phyloP scores from a whole-genome alignment of 2,888 invertebrate species.

The Poecilus cupreus region DNA sequence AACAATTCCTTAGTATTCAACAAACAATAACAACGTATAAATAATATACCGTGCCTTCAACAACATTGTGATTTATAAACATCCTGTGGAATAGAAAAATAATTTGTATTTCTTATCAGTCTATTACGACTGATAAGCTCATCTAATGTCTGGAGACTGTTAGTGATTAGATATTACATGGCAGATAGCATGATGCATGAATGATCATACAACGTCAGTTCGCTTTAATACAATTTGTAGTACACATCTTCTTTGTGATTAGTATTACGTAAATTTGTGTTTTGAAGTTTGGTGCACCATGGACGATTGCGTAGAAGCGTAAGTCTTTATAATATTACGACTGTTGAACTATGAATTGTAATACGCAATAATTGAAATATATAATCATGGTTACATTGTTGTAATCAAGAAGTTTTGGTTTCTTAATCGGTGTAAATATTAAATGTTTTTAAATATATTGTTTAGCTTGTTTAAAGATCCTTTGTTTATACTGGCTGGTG shows the following conservation, averaged over 20 bases:
- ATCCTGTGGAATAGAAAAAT: background rate
- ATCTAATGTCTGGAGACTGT: conserved; percentile 16
- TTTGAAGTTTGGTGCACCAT: background rate
- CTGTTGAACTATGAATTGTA: too few species aligned
- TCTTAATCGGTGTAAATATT: too few species aligned
- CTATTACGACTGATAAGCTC: conserved; percentile 18
- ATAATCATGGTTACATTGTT: too few species aligned
- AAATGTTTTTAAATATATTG: too few species aligned
- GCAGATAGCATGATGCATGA: conserved; percentile 6
- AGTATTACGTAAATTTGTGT: background rate
- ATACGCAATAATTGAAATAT: too few species aligned
- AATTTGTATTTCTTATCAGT: conserved; percentile 13
- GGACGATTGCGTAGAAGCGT: conserved; percentile 51
- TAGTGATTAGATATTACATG: conserved; percentile 6
- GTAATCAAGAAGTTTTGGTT: too few species aligned
- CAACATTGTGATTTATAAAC: background rate
- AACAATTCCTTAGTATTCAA: background rate
- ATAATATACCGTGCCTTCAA: background rate
- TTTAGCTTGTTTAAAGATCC: too few species aligned
- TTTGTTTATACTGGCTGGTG: too few species aligned
- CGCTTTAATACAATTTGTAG: background rate
- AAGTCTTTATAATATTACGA: too few species aligned
- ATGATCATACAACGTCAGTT: conserved; percentile 21
- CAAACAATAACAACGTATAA: conserved; percentile 3
- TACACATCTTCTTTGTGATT: background rate